Conservation (phyloP, 1,140 invertebrate species). For the Ectropis grisescens region DNA sequence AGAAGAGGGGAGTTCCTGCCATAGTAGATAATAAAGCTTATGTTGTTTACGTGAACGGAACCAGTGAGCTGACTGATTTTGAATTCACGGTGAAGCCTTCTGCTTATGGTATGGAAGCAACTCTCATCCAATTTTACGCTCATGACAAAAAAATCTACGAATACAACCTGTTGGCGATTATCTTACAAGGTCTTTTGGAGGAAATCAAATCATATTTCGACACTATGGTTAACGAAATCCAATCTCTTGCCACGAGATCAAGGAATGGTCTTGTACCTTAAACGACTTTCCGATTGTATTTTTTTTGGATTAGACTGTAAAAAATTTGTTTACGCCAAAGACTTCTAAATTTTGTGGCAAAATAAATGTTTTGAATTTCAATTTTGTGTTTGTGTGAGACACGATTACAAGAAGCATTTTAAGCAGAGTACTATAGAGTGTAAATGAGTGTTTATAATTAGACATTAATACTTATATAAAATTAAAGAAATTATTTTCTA, state of each 20-base stretch:
- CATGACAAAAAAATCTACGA: slow-evolving; percentile 45
- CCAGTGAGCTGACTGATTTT: slow-evolving; percentile 13
- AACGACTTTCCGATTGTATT: no score
- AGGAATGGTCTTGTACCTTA: no score
- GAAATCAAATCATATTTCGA: slow-evolving; percentile 15
- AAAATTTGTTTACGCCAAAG: no score
- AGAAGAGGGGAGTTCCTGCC: slow-evolving; percentile 20
- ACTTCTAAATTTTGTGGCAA: no score
- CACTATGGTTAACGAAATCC: slow-evolving; percentile 11
- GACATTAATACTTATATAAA: no score
- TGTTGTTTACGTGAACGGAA: slow-evolving; percentile 23
- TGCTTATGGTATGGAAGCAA: slow-evolving; percentile 31
- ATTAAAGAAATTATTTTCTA: no score
- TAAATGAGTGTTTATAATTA: no score
- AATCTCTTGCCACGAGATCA: slow-evolving; percentile 7
- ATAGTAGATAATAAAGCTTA: slow-evolving; percentile 23
- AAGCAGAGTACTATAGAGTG: no score
- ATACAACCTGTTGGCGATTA: slow-evolving; percentile 25
- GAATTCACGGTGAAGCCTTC: slow-evolving; percentile 22
- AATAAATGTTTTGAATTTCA: no score
- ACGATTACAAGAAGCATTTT: no score
- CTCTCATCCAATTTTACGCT: slow-evolving; percentile 33
- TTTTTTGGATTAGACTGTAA: no score
- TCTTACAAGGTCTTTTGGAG: slow-evolving; percentile 10
- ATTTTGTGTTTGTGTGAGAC: no score